A percentile compares a stretch with the other conserved stretches of the same genome.
Conservation (phyloP, 2,113 vertebrate species). For the Prolemur simus region DNA sequence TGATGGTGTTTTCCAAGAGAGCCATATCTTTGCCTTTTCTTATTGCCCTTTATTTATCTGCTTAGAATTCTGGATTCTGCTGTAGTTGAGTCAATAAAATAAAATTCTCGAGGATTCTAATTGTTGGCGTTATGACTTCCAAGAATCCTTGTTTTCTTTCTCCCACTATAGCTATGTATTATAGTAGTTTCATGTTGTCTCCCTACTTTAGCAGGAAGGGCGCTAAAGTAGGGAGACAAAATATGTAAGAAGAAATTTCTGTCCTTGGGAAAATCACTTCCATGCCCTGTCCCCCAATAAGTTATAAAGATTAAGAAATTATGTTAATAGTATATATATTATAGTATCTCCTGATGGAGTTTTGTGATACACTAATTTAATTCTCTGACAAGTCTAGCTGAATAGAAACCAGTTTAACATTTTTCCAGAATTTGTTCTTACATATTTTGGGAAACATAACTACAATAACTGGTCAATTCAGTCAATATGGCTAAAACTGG, state of each 20-base stretch:
- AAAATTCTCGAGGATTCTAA: background rate
- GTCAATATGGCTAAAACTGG: background rate
- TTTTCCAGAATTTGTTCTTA: background rate
- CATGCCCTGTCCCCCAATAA: background rate
- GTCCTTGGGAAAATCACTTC: background rate
- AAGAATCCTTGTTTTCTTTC: background rate
- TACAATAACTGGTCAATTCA: background rate
- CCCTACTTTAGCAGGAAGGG: background rate
- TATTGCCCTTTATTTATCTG: background rate
- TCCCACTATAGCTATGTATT: background rate
- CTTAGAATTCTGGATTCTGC: background rate
- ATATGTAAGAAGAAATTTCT: conserved; percentile 36
- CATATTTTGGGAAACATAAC: background rate
- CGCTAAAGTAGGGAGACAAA: background rate
- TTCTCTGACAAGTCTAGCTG: background rate
- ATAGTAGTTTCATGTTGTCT: background rate
- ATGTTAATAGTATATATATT: background rate
- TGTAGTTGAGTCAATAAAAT: background rate
- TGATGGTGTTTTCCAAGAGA: background rate
- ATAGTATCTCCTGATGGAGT: background rate
- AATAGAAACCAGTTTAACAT: background rate
- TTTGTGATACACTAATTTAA: background rate
- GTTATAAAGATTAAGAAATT: conserved; percentile 26
- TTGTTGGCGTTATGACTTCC: background rate
- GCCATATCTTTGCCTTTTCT: background rate